These are phyloP conservation scores for Sciurus vulgaris DNA, from an alignment of 2,797 vertebrate genomes.

Conservation along the genomic window DNA sequence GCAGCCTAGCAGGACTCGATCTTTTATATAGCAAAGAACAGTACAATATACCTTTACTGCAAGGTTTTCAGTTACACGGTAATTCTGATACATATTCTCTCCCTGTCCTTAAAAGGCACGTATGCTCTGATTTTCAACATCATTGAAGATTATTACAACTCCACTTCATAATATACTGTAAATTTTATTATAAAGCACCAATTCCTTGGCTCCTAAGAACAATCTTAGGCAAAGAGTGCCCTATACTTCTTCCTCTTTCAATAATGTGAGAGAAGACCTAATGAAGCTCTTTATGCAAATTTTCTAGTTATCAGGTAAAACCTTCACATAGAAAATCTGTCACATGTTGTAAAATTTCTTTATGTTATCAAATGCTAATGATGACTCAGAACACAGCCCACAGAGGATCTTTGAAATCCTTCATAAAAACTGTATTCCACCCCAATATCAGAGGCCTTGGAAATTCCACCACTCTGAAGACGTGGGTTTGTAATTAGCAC, in stretches of 20 bases:
- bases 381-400: constrained; percentile 89
- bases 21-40: constrained; percentile 72
- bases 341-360: constrained; percentile 91
- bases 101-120: constrained; percentile 80
- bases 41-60: constrained; percentile 74
- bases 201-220: constrained; percentile 86
- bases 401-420: constrained; percentile 89
- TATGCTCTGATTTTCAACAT: constrained; percentile 87
- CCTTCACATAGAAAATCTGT: constrained; percentile 89
- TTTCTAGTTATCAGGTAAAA: constrained; percentile 90
- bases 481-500: constrained; percentile 90
- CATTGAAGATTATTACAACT: constrained; percentile 88
- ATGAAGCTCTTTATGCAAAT: constrained; percentile 91
- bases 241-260: constrained; percentile 83
- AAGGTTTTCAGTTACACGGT: background rate
- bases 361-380: constrained; percentile 91
- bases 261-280: constrained; percentile 88
- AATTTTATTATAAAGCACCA: constrained; percentile 88
- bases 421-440: constrained; percentile 88
- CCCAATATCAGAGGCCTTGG: constrained; percentile 86
- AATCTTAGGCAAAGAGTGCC: constrained; percentile 82
- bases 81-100: constrained; percentile 86
- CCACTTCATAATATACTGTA: constrained; percentile 84
- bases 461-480: constrained; percentile 86
- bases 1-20: constrained; percentile 20